Percentiles rank a stretch among this genome's conserved stretches.
These are phyloP conservation scores for Pocillopora verrucosa DNA, from an alignment of 64 coral and sea anemone species.

Conservation along the genomic window DNA sequence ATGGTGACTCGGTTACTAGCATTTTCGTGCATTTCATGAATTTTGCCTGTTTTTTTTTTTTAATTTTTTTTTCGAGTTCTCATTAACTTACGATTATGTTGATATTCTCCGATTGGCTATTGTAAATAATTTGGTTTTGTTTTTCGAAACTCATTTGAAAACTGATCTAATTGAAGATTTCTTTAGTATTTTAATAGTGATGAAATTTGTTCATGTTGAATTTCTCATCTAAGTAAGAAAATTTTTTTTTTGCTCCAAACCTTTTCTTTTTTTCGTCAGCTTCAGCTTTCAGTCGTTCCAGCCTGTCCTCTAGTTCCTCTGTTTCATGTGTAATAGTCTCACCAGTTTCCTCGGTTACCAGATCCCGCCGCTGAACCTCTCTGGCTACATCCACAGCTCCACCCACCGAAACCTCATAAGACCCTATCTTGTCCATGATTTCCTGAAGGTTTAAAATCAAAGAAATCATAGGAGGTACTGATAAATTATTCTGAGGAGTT, in stretches of 20 bases:
- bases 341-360: slow-evolving; percentile 33
- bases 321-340: slow-evolving; percentile 15
- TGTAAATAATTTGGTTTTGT: too few relatives aligned
- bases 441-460: background rate
- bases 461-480: background rate
- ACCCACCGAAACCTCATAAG: slow-evolving; percentile 17
- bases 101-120: too few relatives aligned
- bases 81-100: too few relatives aligned
- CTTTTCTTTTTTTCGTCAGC: slow-evolving; percentile 25
- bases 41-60: too few relatives aligned
- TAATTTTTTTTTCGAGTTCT: too few relatives aligned
- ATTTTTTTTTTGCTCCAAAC: background rate
- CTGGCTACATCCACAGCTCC: slow-evolving; percentile 22
- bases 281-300: slow-evolving; percentile 10
- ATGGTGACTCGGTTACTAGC: too few relatives aligned
- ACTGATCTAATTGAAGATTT: too few relatives aligned
- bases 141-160: too few relatives aligned
- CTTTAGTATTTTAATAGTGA: too few relatives aligned
- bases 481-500: too few relatives aligned
- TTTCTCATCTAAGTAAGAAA: background rate
- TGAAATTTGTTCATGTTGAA: background rate
- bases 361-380: slow-evolving; percentile 35
- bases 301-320: slow-evolving; percentile 11
- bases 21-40: too few relatives aligned
- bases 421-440: slow-evolving; percentile 33